These are phyloP conservation scores for Actinostola sp. DNA, from an alignment of 92 coral and sea anemone genomes.

Conservation along the genomic window DNA sequence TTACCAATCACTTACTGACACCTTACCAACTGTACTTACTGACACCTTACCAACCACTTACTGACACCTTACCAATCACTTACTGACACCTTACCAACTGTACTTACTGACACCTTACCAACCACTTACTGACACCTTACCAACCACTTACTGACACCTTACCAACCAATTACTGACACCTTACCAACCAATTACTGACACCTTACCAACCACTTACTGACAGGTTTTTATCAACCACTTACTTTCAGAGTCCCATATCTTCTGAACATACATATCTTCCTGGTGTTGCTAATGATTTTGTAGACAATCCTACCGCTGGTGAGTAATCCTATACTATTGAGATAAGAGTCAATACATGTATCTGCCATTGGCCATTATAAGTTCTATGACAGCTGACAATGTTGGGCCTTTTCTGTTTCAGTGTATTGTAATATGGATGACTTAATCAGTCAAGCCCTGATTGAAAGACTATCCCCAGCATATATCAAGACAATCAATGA, in stretches of 20 bases:
- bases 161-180: too few relatives aligned
- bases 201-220: too few relatives aligned
- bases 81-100: too few relatives aligned
- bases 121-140: too few relatives aligned
- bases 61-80: too few relatives aligned
- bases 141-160: too few relatives aligned
- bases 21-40: too few relatives aligned
- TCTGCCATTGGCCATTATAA: background rate
- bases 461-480: conserved; percentile 61
- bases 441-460: conserved; percentile 63
- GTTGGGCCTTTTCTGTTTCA: conserved; percentile 8
- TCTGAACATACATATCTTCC: conserved; percentile 13
- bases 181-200: too few relatives aligned
- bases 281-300: conserved; percentile 43
- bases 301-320: conserved; percentile 28
- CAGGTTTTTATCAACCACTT: too few relatives aligned
- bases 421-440: conserved; percentile 54
- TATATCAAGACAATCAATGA: conserved; percentile 3
- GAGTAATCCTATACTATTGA: conserved; percentile 3
- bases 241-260: conserved; percentile 4
- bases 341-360: conserved; percentile 6
- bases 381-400: background rate
- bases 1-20: too few relatives aligned
- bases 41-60: too few relatives aligned
- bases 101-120: too few relatives aligned